Evolutionary conservation across 2,113 vertebrate species (phyloP).

Genomic region (Phylloscopus trochiloides): DNA sequence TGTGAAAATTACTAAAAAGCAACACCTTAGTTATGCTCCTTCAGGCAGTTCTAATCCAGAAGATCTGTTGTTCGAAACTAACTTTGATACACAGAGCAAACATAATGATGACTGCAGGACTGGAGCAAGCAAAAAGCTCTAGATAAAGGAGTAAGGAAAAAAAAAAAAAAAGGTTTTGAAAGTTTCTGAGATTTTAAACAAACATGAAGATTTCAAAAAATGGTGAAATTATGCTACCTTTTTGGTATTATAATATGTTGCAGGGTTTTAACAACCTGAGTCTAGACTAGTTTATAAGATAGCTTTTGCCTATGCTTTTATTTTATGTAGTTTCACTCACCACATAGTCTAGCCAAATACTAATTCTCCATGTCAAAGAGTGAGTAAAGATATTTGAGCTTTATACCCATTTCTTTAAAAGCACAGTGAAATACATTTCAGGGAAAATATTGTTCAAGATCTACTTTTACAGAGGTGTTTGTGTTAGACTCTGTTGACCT

Average conservation of each 20-base stretch:
- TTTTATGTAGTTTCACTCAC: neutral
- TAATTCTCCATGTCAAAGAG: neutral
- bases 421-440: neutral
- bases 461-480: neutral
- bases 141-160: neutral
- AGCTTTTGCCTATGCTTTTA: neutral
- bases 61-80: neutral
- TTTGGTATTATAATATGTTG: neutral
- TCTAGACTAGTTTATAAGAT: neutral
- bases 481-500: neutral
- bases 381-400: neutral
- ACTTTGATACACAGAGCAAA: neutral
- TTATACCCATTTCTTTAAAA: neutral
- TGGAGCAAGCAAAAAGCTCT: neutral
- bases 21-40: neutral
- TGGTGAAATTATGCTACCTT: neutral
- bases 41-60: neutral
- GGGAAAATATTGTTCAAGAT: neutral
- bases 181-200: neutral
- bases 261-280: neutral
- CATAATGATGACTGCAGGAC: neutral
- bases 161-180: neutral
- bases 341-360: neutral
- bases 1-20: neutral
- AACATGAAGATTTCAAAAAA: neutral